Evolutionary conservation across 2,888 invertebrate genomes (phyloP).

Genomic region (Choristoneura rosaceana): DNA sequence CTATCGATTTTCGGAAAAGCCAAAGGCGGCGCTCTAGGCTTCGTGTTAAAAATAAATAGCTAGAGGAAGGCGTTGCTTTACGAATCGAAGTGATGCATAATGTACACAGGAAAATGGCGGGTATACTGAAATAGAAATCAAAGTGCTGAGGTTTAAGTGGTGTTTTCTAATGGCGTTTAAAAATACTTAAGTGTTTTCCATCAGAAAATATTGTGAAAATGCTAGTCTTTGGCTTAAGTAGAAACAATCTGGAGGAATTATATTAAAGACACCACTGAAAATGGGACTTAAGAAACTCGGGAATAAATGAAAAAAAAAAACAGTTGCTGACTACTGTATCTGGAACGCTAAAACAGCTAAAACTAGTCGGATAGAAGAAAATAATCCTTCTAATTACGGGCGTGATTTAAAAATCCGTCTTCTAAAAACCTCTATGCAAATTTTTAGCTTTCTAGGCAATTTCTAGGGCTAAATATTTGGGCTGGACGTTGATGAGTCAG

Average conservation of each 20-base stretch:
- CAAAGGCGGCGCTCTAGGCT: conserved; percentile 41
- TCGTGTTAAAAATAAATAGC: conserved; percentile 57
- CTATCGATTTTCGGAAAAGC: conserved; percentile 61
- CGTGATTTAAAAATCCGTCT: no score
- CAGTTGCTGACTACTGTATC: no score
- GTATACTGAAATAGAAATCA: conserved; percentile 22
- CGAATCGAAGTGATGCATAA: conserved; percentile 45
- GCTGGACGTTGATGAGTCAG: no score
- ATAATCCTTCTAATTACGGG: no score
- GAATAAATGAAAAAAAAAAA: no score
- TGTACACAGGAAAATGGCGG: conserved; percentile 29
- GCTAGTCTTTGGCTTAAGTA: neutral
- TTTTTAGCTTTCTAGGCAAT: no score
- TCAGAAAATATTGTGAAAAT: neutral
- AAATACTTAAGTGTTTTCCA: neutral
- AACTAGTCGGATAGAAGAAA: no score
- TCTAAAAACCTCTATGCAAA: no score
- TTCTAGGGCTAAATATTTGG: no score
- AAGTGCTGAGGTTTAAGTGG: conserved; percentile 15
- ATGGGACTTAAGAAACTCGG: no score
- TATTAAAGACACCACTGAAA: no score
- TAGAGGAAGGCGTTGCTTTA: conserved; percentile 49
- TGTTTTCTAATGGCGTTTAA: neutral
- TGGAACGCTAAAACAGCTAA: no score
- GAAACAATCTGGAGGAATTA: neutral